These are phyloP conservation scores for Epinephelus moara DNA, from an alignment of 2,113 vertebrate genomes.

Conservation along the genomic window DNA sequence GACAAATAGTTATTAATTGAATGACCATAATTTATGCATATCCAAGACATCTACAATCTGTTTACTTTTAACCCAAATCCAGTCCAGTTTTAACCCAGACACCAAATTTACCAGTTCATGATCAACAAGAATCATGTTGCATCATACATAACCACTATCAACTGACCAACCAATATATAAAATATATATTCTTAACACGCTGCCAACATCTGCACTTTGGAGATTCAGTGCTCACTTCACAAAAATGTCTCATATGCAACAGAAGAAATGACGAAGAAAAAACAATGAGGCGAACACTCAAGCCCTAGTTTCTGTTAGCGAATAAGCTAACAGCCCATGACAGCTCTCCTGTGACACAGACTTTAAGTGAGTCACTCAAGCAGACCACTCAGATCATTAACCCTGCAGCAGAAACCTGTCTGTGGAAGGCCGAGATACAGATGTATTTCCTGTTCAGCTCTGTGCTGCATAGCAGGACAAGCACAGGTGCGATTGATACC, in stretches of 20 bases:
- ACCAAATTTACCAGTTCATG: background rate
- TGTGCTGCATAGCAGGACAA: conserved; percentile 16
- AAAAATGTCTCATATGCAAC: background rate
- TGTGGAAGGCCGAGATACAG: background rate
- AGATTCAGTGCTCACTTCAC: background rate
- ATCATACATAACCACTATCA: no score
- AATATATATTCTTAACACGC: background rate
- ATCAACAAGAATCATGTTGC: background rate
- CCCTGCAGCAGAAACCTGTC: conserved; percentile 12
- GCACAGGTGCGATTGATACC: background rate
- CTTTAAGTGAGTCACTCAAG: conserved; percentile 2
- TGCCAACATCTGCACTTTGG: background rate
- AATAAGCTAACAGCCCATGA: conserved; percentile 14
- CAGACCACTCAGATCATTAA: background rate
- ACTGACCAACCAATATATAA: background rate
- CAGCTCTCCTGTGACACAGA: conserved; percentile 9
- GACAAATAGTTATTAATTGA: no score
- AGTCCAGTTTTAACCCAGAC: background rate
- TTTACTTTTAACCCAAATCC: background rate
- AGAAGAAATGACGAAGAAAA: background rate
- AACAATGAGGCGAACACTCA: background rate
- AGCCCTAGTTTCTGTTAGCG: background rate
- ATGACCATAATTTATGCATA: no score
- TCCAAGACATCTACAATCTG: no score
- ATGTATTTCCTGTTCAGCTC: conserved; percentile 1